Evolutionary conservation across 2,888 invertebrate genomes (phyloP).

Genomic region (Chelonus formosanus): DNA sequence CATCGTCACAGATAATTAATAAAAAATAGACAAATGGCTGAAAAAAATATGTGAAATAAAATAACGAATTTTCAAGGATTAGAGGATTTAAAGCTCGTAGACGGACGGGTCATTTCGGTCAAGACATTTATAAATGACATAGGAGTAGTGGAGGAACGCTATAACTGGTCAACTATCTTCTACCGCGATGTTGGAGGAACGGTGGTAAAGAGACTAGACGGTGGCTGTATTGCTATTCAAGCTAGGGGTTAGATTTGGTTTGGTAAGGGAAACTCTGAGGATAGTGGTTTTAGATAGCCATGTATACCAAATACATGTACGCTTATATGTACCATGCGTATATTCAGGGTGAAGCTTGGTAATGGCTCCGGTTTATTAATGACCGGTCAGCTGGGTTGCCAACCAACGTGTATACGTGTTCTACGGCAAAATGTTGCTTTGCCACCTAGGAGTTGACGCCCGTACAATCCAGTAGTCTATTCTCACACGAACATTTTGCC

Average conservation of each 20-base stretch:
- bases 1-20: too few relatives aligned
- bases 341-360: slow-evolving; percentile 48
- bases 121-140: slow-evolving; percentile 64
- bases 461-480: slow-evolving; percentile 30
- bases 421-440: slow-evolving; percentile 30
- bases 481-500: slow-evolving; percentile 28
- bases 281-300: slow-evolving; percentile 56
- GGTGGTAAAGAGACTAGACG: slow-evolving; percentile 15
- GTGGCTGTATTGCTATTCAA: slow-evolving; percentile 22
- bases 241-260: slow-evolving; percentile 47
- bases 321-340: slow-evolving; percentile 34
- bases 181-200: slow-evolving; percentile 17
- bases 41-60: too few relatives aligned
- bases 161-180: slow-evolving; percentile 53
- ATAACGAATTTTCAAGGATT: too few relatives aligned
- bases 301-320: slow-evolving; percentile 35
- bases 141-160: slow-evolving; percentile 52
- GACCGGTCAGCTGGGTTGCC: slow-evolving; percentile 61
- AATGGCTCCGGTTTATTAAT: slow-evolving; percentile 64
- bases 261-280: slow-evolving; percentile 56
- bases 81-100: too few relatives aligned
- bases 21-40: too few relatives aligned
- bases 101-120: slow-evolving; percentile 61
- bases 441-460: slow-evolving; percentile 28
- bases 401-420: slow-evolving; percentile 50